A percentile compares a stretch with the other conserved stretches of the same genome.
These are phyloP conservation scores for Cathartes aura DNA, from an alignment of 2,113 vertebrate species.

Conservation along the genomic window DNA sequence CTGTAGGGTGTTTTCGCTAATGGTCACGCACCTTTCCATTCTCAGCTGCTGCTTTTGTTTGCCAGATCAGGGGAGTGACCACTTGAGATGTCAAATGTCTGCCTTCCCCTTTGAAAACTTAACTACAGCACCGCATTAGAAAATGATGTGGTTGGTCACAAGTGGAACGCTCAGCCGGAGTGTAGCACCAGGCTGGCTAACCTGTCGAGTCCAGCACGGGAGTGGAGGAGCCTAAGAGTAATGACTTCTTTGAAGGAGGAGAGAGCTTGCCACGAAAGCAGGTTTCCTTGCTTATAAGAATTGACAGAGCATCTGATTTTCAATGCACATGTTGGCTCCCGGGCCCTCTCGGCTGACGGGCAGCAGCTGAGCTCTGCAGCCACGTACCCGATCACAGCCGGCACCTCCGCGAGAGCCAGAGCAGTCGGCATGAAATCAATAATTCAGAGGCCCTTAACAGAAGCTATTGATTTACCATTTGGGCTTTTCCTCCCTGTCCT, in stretches of 20 bases:
- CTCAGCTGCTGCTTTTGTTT: not conserved
- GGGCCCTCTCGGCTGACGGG: not conserved
- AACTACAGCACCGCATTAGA: fast-evolving
- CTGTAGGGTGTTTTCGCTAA: fast-evolving
- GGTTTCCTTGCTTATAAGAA: not conserved
- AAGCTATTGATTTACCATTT: not conserved
- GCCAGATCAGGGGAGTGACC: fast-evolving
- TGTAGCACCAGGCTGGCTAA: fast-evolving
- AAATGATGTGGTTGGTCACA: fast-evolving
- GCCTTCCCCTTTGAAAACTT: not conserved
- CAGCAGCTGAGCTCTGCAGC: not conserved
- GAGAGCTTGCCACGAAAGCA: not conserved
- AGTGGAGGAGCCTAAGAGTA: not conserved
- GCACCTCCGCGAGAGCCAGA: not conserved
- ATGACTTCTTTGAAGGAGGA: not conserved
- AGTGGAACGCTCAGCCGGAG: fast-evolving
- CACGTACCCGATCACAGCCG: fast-evolving
- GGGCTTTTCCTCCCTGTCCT: not conserved
- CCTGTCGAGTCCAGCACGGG: fast-evolving
- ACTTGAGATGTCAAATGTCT: fast-evolving
- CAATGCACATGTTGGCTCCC: fast-evolving
- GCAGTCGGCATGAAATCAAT: not conserved
- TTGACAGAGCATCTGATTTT: not conserved
- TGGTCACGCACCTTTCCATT: fast-evolving
- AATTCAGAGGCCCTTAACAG: not conserved